These are phyloP conservation scores for Phengaris alcon DNA, from an alignment of 2,888 invertebrate genomes.

Conservation along the genomic window DNA sequence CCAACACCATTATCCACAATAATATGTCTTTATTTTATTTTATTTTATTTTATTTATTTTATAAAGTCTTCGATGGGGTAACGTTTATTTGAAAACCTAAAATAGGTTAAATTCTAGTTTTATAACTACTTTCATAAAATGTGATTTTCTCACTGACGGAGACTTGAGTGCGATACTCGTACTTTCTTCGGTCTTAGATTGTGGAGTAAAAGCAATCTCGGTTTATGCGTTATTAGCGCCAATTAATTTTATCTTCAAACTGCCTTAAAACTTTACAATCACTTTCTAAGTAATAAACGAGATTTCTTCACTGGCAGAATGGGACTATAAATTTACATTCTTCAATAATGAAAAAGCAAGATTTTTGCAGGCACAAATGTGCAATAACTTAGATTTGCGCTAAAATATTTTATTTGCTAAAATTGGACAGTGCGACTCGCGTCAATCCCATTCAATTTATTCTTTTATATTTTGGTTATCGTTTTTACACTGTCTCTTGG, in stretches of 20 bases:
- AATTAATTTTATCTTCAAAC: conserved; percentile 1
- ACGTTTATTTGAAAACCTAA: too few species aligned
- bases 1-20: too few species aligned
- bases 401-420: too few species aligned
- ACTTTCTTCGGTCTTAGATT: conserved; percentile 3
- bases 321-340: background rate
- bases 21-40: too few species aligned
- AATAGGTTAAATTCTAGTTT: too few species aligned
- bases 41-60: too few species aligned
- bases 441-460: too few species aligned
- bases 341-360: background rate
- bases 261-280: background rate
- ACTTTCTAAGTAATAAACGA: conserved; percentile 19
- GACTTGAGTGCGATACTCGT: background rate
- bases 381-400: too few species aligned
- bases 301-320: background rate
- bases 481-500: too few species aligned
- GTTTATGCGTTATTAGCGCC: conserved; percentile 8
- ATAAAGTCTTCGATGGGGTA: too few species aligned
- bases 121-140: background rate
- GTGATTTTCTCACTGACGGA: background rate
- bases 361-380: background rate
- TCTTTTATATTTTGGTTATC: too few species aligned
- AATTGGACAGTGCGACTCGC: too few species aligned
- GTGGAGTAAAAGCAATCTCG: background rate